A percentile compares a stretch with the other conserved stretches of the same genome.
Evolutionary conservation across 2,113 vertebrate species (phyloP).

Genomic region (Trichechus manatus): DNA sequence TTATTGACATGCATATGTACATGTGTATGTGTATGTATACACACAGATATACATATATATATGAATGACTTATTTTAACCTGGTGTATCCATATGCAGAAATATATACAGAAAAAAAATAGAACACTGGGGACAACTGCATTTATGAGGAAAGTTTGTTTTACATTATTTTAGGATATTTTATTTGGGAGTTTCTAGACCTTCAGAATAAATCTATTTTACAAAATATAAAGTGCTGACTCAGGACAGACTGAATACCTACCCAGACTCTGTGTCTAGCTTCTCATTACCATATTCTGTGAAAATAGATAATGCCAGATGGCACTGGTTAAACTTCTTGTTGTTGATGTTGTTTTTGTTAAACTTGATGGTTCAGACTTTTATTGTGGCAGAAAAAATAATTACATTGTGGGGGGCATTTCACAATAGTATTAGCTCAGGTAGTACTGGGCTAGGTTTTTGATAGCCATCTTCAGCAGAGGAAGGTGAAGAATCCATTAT

Average conservation of each 20-base stretch:
- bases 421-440: neutral
- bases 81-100: neutral
- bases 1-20: too few species aligned
- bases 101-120: neutral
- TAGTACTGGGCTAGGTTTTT: neutral
- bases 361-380: neutral
- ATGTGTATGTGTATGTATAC: too few species aligned
- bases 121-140: neutral
- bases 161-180: neutral
- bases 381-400: neutral
- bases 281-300: neutral
- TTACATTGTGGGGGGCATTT: neutral
- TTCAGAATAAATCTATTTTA: slow-evolving; percentile 26
- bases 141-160: neutral
- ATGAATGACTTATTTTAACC: neutral
- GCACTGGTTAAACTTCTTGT: neutral
- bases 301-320: neutral
- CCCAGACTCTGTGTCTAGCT: neutral
- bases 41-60: neutral
- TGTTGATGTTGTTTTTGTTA: neutral
- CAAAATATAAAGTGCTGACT: neutral
- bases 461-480: neutral
- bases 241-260: neutral
- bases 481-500: neutral
- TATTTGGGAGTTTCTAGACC: neutral